Evolutionary conservation across 2,113 vertebrate species (phyloP).

Genomic region (Macrotis lagotis): DNA sequence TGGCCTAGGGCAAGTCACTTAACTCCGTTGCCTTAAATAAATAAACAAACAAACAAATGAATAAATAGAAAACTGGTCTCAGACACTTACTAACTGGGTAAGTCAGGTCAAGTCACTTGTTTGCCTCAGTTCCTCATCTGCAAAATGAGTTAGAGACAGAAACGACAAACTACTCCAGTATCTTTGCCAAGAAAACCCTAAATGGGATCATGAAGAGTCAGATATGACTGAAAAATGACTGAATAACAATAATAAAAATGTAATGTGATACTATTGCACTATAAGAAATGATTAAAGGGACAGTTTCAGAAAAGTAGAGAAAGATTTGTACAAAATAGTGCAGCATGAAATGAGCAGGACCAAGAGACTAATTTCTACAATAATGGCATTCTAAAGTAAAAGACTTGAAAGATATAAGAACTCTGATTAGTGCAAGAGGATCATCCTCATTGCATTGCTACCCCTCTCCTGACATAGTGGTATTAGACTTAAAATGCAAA

Average conservation of each 20-base stretch:
- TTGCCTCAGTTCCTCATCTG: not conserved
- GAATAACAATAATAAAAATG: not conserved
- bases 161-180: not conserved
- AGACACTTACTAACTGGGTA: not conserved
- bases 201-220: not conserved
- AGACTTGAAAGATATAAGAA: not conserved
- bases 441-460: not conserved
- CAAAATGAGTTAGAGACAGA: not conserved
- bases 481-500: no score
- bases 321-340: not conserved
- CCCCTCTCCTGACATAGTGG: not conserved
- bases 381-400: not conserved
- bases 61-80: not conserved
- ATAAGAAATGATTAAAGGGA: not conserved
- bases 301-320: not conserved
- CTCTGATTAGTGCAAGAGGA: not conserved
- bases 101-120: not conserved
- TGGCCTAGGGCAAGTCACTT: no score
- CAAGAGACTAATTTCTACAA: not conserved
- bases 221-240: not conserved
- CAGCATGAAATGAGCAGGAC: not conserved
- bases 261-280: not conserved
- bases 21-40: no score
- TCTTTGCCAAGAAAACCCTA: not conserved
- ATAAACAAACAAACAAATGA: no score